Evolutionary conservation across 1,140 invertebrate genomes (phyloP), one percentile per base, ranked within the genome.

Genomic region (Proales similis): DNA sequence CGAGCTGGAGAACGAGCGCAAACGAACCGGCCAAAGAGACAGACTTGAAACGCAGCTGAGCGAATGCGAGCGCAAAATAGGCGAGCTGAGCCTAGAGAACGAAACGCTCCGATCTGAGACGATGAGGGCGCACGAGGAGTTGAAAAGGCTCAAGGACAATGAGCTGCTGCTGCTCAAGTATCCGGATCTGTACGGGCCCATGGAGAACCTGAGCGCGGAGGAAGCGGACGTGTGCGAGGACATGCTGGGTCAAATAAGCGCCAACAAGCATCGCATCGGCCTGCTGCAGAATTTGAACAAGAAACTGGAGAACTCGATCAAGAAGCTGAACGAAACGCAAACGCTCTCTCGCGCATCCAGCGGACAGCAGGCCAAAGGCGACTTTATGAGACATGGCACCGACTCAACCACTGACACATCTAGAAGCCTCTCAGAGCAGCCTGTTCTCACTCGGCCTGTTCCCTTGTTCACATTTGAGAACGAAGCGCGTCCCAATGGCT

Each of bases 241-340:
- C 19, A 61, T 61, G 57, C 57, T 46, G 17, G 47, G 47, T 46
- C 57, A 61, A 42, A 61, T 61, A 4, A 29, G n/a, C 12, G 39
- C 57, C 7, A 61, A 61, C 27, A 45, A 61, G 47, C 39, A 45
- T 24, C 22, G 57, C 20, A 61, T 61, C 6, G 17, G 7, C 7
- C 39, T 61, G 26, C 17, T 61, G 6, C 20, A 19, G 47, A 61
- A 46, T 19, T 32, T 45, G 26, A 61, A 61, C 36, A 14, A 46
- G 5, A 45, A 45, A 20, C 26, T 61, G 27, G 7, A 24, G 26
- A 46, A 7, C 24, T 61, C 57, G 7, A 20, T 61, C 2, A 17
- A 46, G 11, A 61, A 61, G 38, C 39, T 61, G 30, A 57, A 57
- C 22, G 19, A 57, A 26, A 53, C 48, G 32, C 36, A 57, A 24